These are phyloP conservation scores for Craseonycteris thonglongyai DNA, from an alignment of 2,113 vertebrate genomes.

Conservation along the genomic window DNA sequence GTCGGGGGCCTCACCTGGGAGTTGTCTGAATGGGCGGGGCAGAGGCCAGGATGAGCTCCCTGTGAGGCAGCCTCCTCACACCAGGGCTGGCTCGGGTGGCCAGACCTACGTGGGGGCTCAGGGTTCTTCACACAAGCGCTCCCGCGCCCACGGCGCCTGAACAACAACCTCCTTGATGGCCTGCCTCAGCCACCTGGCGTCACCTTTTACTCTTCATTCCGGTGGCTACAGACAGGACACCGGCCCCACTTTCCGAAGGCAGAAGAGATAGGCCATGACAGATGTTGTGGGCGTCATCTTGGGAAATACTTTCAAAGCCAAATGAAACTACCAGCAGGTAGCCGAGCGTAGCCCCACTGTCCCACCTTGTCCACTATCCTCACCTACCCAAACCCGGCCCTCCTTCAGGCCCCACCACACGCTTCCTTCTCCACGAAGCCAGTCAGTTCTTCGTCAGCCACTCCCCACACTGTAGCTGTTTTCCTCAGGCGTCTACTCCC, in stretches of 20 bases:
- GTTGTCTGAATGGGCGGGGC: not conserved
- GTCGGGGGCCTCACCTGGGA: not conserved
- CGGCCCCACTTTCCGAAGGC: not conserved
- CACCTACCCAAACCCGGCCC: not conserved
- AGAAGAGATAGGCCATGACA: not conserved
- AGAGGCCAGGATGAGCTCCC: no score
- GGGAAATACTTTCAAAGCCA: not conserved
- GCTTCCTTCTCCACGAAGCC: not conserved
- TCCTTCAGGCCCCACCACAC: not conserved
- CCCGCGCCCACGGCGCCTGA: not conserved
- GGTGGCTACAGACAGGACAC: no score
- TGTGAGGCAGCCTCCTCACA: not conserved
- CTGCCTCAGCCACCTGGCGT: not conserved
- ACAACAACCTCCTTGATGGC: not conserved
- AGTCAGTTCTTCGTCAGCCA: not conserved
- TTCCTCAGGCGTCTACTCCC: not conserved
- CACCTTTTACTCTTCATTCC: accelerated
- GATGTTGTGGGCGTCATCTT: not conserved
- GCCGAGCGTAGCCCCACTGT: not conserved
- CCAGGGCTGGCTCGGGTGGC: not conserved
- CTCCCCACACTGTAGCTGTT: accelerated
- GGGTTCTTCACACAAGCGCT: not conserved
- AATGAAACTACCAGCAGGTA: no score
- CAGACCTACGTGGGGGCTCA: no score
- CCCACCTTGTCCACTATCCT: not conserved